These are phyloP conservation scores for Erebia palarica DNA, from an alignment of 2,888 invertebrate genomes.

Conservation along the genomic window DNA sequence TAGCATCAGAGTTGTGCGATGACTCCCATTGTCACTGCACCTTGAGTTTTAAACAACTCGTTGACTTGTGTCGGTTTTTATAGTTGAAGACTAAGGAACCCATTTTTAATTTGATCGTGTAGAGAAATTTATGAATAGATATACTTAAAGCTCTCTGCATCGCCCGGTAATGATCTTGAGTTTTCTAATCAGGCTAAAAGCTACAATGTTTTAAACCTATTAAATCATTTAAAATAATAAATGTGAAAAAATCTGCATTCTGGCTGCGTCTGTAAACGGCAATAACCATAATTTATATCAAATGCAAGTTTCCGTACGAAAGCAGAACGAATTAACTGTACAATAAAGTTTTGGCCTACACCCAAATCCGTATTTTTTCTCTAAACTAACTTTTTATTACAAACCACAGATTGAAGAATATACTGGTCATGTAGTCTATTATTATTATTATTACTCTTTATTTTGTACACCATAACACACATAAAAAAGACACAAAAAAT, in stretches of 20 bases:
- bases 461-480: no score
- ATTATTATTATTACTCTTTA: no score
- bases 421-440: background rate
- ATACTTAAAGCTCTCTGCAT: background rate
- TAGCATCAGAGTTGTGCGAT: background rate
- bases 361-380: slow-evolving; percentile 28
- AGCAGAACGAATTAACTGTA: slow-evolving; percentile 25
- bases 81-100: background rate
- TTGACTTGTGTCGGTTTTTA: background rate
- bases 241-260: slow-evolving; percentile 30
- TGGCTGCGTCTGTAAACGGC: slow-evolving; percentile 2
- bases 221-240: no score
- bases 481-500: no score
- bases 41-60: background rate
- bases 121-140: background rate
- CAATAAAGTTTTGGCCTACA: slow-evolving; percentile 27
- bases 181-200: background rate
- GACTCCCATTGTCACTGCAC: background rate
- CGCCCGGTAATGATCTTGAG: background rate
- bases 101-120: background rate
- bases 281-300: slow-evolving; percentile 19
- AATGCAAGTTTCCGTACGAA: slow-evolving; percentile 21
- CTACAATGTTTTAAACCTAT: no score
- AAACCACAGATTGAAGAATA: slow-evolving; percentile 18
- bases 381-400: slow-evolving; percentile 3